A percentile compares a stretch with the other conserved stretches of the same genome.
Evolutionary conservation across 2,113 vertebrate genomes (phyloP).

Genomic region (Rhinoderma darwinii): DNA sequence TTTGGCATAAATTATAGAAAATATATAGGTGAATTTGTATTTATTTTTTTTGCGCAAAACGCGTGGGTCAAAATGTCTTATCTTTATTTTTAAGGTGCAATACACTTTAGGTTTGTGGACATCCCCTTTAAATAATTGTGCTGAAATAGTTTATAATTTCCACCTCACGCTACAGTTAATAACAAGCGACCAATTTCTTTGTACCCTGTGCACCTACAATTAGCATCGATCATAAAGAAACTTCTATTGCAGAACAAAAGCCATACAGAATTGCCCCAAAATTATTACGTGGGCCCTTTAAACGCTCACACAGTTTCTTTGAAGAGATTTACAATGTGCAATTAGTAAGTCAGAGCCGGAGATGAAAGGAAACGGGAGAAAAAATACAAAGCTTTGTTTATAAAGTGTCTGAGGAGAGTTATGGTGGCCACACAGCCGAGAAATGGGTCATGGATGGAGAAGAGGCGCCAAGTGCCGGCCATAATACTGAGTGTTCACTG

Average conservation of each 20-base stretch:
- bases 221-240: neutral
- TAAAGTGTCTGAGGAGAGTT: neutral
- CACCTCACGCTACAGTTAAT: neutral
- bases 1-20: too few species aligned
- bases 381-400: neutral
- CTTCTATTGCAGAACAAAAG: neutral
- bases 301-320: neutral
- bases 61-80: too few species aligned
- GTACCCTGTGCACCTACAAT: neutral
- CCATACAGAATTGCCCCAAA: neutral
- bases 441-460: neutral
- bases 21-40: too few species aligned
- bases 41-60: too few species aligned
- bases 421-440: neutral
- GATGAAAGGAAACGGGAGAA: neutral
- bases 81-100: too few species aligned
- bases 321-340: constrained; percentile 1
- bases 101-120: too few species aligned
- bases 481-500: neutral
- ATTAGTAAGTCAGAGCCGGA: neutral
- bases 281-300: neutral
- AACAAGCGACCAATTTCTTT: neutral
- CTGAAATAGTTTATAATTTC: neutral
- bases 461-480: neutral
- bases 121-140: too few species aligned